Conservation (phyloP, 2,888 invertebrate species). For the Trilocha varians region DNA sequence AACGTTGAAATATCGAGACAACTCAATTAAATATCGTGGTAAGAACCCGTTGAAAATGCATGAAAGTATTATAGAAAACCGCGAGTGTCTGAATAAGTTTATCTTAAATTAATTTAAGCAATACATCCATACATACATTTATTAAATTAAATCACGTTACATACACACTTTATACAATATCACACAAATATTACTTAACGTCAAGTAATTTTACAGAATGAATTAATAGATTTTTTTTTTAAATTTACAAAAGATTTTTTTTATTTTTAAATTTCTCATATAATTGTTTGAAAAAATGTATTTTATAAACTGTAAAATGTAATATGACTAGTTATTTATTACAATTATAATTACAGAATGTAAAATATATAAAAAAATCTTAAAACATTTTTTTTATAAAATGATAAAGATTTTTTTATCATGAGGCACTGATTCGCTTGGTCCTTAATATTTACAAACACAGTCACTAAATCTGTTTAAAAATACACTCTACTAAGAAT, state of each 20-base stretch:
- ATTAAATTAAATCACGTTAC: conserved; percentile 58
- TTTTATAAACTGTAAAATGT: conserved; percentile 9
- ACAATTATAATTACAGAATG: conserved; percentile 23
- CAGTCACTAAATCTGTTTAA: too few species aligned
- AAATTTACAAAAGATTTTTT: not conserved
- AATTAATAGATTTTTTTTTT: not conserved
- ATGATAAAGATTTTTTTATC: conserved; percentile 31
- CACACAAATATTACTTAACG: conserved; percentile 25
- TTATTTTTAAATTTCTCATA: not conserved
- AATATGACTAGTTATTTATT: conserved; percentile 49
- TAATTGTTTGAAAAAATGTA: conserved; percentile 1
- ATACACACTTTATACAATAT: conserved; percentile 40
- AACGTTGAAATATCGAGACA: too few species aligned
- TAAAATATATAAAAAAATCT: conserved; percentile 17
- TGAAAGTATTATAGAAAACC: not conserved
- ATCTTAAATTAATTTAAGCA: not conserved
- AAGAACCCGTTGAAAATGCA: too few species aligned
- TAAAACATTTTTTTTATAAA: conserved; percentile 37
- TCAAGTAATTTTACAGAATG: not conserved
- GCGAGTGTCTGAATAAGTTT: not conserved
- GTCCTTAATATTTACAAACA: not conserved
- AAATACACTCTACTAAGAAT: too few species aligned
- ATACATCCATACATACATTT: conserved; percentile 8
- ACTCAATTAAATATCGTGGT: too few species aligned
- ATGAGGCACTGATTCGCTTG: conserved; percentile 20